Evolutionary conservation across 2,113 vertebrate genomes (phyloP).

Genomic region (Paracanthobrama guichenoti): DNA sequence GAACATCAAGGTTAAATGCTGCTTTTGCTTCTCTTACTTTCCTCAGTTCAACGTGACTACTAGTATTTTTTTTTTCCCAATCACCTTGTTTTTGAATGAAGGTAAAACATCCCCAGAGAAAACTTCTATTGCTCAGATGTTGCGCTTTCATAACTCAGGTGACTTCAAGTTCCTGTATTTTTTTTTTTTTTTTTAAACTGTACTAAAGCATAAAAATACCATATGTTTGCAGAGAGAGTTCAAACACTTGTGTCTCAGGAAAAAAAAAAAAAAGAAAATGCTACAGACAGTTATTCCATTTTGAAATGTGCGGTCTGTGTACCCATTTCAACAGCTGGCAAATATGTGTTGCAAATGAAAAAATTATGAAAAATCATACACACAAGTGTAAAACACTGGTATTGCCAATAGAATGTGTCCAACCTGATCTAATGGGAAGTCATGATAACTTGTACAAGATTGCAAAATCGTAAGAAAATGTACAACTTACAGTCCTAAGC

Average conservation of each 20-base stretch:
- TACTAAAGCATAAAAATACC: too few relatives aligned
- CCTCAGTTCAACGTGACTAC: background rate
- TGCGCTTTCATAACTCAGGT: background rate
- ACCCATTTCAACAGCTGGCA: too few relatives aligned
- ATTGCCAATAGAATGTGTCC: background rate
- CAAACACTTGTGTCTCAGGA: too few relatives aligned
- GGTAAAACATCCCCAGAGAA: background rate
- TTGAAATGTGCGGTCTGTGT: too few relatives aligned
- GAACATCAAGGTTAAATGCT: background rate
- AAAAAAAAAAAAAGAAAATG: too few relatives aligned
- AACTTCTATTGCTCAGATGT: background rate
- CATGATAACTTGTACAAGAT: background rate
- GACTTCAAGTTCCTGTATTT: background rate
- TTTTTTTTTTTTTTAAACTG: too few relatives aligned
- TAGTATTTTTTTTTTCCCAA: background rate
- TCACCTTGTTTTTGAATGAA: background rate
- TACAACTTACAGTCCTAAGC: background rate
- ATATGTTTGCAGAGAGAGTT: too few relatives aligned
- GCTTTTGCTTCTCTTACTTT: constrained; percentile 7
- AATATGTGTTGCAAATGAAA: background rate
- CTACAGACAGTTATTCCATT: too few relatives aligned
- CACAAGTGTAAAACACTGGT: background rate
- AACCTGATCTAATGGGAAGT: background rate
- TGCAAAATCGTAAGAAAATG: background rate
- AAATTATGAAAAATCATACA: too few relatives aligned